phyloP scores from a whole-genome alignment of 2,888 invertebrate species.

The Psylliodes chrysocephalus region DNA sequence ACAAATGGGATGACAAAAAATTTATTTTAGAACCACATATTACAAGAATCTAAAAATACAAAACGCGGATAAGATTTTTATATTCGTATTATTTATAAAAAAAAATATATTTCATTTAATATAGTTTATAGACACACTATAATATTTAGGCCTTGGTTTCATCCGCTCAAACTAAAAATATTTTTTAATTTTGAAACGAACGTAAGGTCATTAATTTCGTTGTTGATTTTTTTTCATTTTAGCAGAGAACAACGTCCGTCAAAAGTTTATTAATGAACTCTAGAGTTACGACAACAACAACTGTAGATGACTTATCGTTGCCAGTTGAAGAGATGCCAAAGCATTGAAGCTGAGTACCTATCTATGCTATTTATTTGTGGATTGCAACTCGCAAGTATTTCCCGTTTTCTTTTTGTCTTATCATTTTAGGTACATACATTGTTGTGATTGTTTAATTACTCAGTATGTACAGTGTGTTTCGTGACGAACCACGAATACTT shows the following conservation, averaged over 20 bases:
- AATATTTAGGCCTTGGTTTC: no score
- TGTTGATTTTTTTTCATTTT: constrained; percentile 5
- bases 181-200: no score
- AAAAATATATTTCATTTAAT: no score
- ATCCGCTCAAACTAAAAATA: no score
- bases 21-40: no score
- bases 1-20: no score
- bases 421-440: background rate
- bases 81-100: no score
- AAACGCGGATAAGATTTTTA: no score
- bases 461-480: no score
- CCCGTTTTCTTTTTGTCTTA: background rate
- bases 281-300: background rate
- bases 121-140: no score
- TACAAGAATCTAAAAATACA: no score
- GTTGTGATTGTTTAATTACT: background rate
- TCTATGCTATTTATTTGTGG: background rate
- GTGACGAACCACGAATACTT: no score
- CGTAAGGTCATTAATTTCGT: constrained; percentile 3
- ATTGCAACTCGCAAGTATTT: constrained; percentile 14
- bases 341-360: background rate
- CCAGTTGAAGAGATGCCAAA: constrained; percentile 17
- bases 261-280: background rate
- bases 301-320: background rate
- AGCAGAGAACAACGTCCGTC: background rate